A percentile compares a stretch with the other conserved stretches of the same genome.
These are phyloP conservation scores for Frieseomelitta varia DNA, from an alignment of 1,140 invertebrate species.

Conservation along the genomic window DNA sequence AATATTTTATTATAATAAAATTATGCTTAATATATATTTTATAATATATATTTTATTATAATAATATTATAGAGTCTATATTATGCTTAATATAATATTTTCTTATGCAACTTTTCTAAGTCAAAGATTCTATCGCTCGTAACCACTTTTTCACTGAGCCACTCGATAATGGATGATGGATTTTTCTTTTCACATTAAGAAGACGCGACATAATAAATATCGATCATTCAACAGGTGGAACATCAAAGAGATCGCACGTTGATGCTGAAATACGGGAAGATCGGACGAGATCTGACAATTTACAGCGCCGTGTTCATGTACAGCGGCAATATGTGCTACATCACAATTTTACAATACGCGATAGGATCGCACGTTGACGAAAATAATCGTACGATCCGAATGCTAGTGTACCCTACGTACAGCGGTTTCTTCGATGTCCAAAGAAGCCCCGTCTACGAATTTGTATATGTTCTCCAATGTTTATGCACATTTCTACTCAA, in stretches of 20 bases:
- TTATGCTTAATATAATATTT: no score
- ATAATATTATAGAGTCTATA: no score
- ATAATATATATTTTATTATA: no score
- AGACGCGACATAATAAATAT: background rate
- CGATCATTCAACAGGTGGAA: conserved; percentile 29
- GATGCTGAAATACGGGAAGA: conserved; percentile 56
- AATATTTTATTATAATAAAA: no score
- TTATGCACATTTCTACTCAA: conserved; percentile 40
- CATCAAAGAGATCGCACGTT: background rate
- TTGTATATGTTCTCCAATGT: conserved; percentile 49
- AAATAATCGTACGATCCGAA: conserved; percentile 44
- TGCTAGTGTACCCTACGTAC: conserved; percentile 58
- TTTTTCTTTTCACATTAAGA: no score
- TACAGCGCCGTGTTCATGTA: conserved; percentile 57
- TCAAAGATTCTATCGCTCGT: no score
- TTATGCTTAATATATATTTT: no score
- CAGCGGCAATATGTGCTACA: conserved; percentile 38
- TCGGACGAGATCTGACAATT: conserved; percentile 50
- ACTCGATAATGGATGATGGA: no score
- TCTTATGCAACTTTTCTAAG: no score
- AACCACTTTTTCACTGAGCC: no score
- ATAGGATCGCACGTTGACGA: background rate
- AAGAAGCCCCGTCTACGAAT: conserved; percentile 53
- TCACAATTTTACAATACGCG: conserved; percentile 18
- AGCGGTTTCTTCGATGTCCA: conserved; percentile 29